These are phyloP conservation scores for Nemotelus pantherinus DNA, from an alignment of 2,888 invertebrate genomes.

Conservation along the genomic window DNA sequence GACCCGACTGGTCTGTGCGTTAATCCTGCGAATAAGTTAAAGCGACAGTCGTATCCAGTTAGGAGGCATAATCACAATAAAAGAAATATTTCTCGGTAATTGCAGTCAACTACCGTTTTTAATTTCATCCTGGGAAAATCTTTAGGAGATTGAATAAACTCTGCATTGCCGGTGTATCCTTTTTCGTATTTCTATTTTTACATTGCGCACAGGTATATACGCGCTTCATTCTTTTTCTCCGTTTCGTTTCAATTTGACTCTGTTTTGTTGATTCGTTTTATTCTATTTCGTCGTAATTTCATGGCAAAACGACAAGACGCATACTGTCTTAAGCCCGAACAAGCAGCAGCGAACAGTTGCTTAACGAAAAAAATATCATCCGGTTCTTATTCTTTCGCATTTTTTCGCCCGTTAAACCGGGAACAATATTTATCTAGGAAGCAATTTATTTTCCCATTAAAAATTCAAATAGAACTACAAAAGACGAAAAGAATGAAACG, in stretches of 20 bases:
- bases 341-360: no score
- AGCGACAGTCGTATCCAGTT: not conserved
- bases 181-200: not conserved
- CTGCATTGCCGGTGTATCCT: conserved; percentile 38
- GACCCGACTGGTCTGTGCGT: not conserved
- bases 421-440: conserved; percentile 46
- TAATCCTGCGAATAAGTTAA: conserved; percentile 16
- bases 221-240: conserved; percentile 3
- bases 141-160: conserved; percentile 38
- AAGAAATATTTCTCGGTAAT: conserved; percentile 23
- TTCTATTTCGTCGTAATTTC: no score
- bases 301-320: no score
- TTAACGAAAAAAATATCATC: not conserved
- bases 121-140: conserved; percentile 30
- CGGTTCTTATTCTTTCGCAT: conserved; percentile 16
- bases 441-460: conserved; percentile 48
- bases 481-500: conserved; percentile 18
- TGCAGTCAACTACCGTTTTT: conserved; percentile 37
- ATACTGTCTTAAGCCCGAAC: no score
- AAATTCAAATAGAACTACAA: conserved; percentile 43
- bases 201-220: conserved; percentile 1
- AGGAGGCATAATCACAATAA: conserved; percentile 34
- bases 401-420: conserved; percentile 24
- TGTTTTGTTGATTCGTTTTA: no score
- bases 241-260: not conserved